Conservation (phyloP, 2,797 vertebrate genomes). For the Numenius phaeopus region DNA sequence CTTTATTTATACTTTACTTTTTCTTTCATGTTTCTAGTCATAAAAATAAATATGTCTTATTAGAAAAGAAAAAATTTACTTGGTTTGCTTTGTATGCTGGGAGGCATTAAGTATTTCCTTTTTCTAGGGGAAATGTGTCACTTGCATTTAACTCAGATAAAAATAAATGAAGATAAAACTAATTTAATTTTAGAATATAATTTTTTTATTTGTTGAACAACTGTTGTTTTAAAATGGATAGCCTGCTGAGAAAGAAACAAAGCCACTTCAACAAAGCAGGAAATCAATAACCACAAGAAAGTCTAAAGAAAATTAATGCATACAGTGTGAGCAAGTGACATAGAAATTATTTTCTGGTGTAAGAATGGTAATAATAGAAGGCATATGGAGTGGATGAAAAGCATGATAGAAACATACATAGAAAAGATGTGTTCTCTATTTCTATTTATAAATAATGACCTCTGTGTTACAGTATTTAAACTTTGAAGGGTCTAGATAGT, state of each 20-base stretch:
- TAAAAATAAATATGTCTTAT: neutral
- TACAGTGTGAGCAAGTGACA: constrained; percentile 51
- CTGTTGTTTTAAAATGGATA: constrained; percentile 67
- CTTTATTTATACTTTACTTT: constrained; percentile 28
- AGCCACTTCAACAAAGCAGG: constrained; percentile 64
- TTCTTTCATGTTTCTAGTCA: constrained; percentile 48
- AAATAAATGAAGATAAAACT: constrained; percentile 63
- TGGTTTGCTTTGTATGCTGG: neutral
- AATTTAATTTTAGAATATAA: constrained; percentile 56
- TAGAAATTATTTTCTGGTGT: constrained; percentile 54
- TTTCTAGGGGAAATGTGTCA: constrained; percentile 8
- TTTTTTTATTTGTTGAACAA: constrained; percentile 50
- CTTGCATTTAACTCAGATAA: constrained; percentile 43
- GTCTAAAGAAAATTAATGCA: constrained; percentile 59
- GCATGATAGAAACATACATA: constrained; percentile 8
- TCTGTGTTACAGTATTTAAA: constrained; percentile 36
- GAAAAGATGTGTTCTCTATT: constrained; percentile 39
- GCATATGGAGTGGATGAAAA: constrained; percentile 34
- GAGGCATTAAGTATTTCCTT: constrained; percentile 22
- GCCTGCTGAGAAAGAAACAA: constrained; percentile 58
- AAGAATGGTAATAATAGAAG: constrained; percentile 59
- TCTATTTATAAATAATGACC: constrained; percentile 62
- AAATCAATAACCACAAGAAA: constrained; percentile 74
- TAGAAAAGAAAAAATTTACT: constrained; percentile 14
- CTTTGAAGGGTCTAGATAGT: constrained; percentile 48